These are phyloP conservation scores for Fragum fragum DNA, from an alignment of 2,888 invertebrate species.

Conservation along the genomic window DNA sequence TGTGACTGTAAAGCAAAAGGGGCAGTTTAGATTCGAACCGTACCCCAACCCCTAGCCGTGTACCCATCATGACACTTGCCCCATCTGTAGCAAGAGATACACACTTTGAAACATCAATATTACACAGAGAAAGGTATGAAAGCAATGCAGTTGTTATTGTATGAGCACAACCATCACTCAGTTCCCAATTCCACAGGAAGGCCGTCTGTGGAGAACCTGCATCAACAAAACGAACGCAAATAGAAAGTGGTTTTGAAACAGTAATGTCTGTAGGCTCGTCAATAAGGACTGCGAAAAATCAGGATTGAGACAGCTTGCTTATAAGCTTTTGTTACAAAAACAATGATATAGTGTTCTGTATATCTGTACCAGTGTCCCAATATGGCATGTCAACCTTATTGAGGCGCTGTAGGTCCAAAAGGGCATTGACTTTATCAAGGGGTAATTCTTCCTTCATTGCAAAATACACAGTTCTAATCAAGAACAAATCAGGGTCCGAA, in stretches of 20 bases:
- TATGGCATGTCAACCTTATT: constrained; percentile 48
- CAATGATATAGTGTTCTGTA: constrained; percentile 34
- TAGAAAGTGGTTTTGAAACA: constrained; percentile 38
- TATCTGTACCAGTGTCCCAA: constrained; percentile 49
- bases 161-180: constrained; percentile 46
- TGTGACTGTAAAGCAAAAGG: constrained; percentile 57
- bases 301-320: constrained; percentile 29
- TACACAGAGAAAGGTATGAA: background rate
- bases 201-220: constrained; percentile 40
- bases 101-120: constrained; percentile 33
- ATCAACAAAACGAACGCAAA: constrained; percentile 55
- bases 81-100: constrained; percentile 60
- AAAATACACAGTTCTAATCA: constrained; percentile 43
- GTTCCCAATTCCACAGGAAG: constrained; percentile 42
- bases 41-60: constrained; percentile 42
- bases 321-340: constrained; percentile 26
- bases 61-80: constrained; percentile 58
- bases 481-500: constrained; percentile 3
- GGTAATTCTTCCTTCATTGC: constrained; percentile 46
- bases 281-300: constrained; percentile 41
- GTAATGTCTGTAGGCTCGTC: constrained; percentile 59
- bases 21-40: constrained; percentile 46
- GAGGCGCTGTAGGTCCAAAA: constrained; percentile 44
- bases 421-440: constrained; percentile 41
- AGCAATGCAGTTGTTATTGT: constrained; percentile 23